phyloP scores from a whole-genome alignment of 2,888 invertebrate species.

The Andrena dorsata region DNA sequence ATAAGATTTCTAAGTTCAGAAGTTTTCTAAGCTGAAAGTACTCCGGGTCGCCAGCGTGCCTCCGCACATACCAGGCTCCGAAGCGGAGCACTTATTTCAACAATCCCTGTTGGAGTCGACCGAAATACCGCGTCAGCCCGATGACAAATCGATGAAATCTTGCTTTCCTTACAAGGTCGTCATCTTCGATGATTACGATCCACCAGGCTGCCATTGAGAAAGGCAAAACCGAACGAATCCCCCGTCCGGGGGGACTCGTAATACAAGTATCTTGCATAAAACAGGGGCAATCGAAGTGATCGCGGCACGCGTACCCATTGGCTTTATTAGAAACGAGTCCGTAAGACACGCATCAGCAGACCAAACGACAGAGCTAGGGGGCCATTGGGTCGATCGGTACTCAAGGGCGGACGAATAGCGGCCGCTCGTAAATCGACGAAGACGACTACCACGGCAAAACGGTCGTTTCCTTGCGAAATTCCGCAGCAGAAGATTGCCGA shows the following conservation, averaged over 20 bases:
- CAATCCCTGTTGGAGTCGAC: neutral
- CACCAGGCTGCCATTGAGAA: neutral
- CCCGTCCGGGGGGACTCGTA: too few species aligned
- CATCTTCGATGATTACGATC: conserved; percentile 7
- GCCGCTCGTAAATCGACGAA: conserved; percentile 67
- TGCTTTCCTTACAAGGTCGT: neutral
- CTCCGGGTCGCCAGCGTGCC: too few species aligned
- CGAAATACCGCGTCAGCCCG: neutral
- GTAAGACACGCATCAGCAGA: conserved; percentile 45
- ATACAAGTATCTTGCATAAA: neutral
- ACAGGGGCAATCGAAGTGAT: conserved; percentile 7
- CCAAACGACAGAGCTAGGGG: conserved; percentile 49
- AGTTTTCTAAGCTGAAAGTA: too few species aligned
- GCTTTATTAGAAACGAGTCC: conserved; percentile 49
- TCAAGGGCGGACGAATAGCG: conserved; percentile 67
- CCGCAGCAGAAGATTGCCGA: conserved; percentile 77
- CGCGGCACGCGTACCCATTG: neutral
- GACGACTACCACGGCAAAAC: conserved; percentile 60
- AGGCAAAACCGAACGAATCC: conserved; percentile 8
- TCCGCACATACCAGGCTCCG: too few species aligned
- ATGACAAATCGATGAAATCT: neutral
- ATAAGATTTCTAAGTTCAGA: too few species aligned
- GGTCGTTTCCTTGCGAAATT: conserved; percentile 75
- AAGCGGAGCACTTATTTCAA: neutral
- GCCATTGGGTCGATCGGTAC: conserved; percentile 63